phyloP scores from a whole-genome alignment of 2,888 invertebrate species.

The Timema podura region DNA sequence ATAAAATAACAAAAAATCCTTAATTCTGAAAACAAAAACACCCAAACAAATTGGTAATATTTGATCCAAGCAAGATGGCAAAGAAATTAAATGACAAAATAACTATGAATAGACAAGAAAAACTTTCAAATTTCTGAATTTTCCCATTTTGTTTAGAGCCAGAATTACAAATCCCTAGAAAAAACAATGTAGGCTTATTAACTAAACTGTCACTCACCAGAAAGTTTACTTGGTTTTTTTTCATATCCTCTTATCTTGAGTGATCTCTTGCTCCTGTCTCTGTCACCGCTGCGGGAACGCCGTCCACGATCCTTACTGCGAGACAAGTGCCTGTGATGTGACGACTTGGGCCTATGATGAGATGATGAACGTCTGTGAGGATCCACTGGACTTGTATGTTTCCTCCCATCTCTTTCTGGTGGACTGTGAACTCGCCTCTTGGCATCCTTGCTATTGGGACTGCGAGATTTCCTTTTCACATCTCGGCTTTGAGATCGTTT shows the following conservation, averaged over 20 bases:
- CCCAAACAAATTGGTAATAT: too few species aligned
- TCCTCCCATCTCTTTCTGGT: neutral
- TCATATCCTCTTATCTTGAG: constrained; percentile 38
- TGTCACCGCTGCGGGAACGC: constrained; percentile 20
- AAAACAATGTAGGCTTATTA: too few species aligned
- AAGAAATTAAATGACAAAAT: too few species aligned
- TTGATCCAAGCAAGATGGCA: too few species aligned
- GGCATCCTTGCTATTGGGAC: neutral
- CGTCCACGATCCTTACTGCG: constrained; percentile 13
- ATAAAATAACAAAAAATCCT: too few species aligned
- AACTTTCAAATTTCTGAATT: too few species aligned
- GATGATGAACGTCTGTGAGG: neutral
- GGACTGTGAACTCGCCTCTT: neutral
- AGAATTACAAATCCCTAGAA: too few species aligned
- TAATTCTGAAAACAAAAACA: too few species aligned
- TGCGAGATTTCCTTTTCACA: neutral
- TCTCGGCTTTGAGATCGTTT: neutral
- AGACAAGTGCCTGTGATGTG: constrained; percentile 10
- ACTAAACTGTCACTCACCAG: constrained; percentile 22
- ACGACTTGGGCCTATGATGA: neutral
- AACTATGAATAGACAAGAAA: too few species aligned
- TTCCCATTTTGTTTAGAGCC: too few species aligned
- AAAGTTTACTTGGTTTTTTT: constrained; percentile 30
- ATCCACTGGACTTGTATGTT: neutral
- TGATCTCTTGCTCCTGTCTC: constrained; percentile 30